Percentiles rank a stretch among this genome's conserved stretches.
Conservation (phyloP, 2,797 vertebrate species). For the Acanthornis magna region DNA sequence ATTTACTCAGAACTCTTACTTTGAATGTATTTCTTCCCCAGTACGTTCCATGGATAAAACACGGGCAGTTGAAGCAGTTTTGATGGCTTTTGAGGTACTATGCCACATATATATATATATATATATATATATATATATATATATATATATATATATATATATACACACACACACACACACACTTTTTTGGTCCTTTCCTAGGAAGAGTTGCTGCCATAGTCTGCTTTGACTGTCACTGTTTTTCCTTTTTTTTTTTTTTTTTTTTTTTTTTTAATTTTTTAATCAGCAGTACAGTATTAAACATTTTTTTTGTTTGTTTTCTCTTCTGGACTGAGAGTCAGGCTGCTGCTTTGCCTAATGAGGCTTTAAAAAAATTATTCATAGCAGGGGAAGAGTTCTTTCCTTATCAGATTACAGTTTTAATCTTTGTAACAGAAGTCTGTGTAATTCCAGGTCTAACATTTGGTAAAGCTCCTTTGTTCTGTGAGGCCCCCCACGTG, state of each 20-base stretch:
- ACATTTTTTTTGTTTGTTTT: neutral
- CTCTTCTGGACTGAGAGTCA: neutral
- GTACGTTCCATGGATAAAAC: neutral
- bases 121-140: neutral
- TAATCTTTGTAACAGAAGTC: neutral
- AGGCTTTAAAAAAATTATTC: neutral
- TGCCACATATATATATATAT: neutral
- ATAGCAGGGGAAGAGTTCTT: neutral
- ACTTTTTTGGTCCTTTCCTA: neutral
- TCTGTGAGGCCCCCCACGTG: neutral
- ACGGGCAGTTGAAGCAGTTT: neutral
- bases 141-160: neutral
- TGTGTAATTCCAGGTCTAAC: neutral
- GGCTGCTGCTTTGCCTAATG: slow-evolving; percentile 25
- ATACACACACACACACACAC: neutral
- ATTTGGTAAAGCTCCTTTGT: slow-evolving; percentile 6
- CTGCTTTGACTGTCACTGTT: neutral
- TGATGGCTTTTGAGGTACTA: neutral
- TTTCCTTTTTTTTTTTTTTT: neutral
- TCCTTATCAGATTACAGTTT: neutral
- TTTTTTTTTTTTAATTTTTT: neutral
- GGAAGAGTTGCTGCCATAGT: neutral
- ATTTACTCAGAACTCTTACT: neutral
- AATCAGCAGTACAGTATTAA: neutral
- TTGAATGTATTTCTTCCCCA: slow-evolving; percentile 47